Percentiles rank a stretch among this genome's conserved stretches.
These are phyloP conservation scores for Drosophila nr. perissopoda DNA, from an alignment of 2,888 invertebrate genomes.

Conservation along the genomic window DNA sequence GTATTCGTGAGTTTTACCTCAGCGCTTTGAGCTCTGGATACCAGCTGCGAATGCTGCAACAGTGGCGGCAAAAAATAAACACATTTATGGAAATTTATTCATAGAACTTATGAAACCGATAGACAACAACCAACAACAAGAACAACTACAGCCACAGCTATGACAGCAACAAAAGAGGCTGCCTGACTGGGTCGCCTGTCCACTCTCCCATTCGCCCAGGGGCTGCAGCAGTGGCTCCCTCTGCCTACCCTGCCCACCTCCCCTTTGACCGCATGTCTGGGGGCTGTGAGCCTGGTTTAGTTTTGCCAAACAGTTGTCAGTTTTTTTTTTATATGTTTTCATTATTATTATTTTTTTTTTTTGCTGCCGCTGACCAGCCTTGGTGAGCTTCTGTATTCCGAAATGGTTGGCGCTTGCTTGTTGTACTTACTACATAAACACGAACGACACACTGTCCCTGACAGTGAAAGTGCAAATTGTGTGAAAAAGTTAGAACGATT, in stretches of 20 bases:
- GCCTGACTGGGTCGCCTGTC: constrained; percentile 74
- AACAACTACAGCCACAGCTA: constrained; percentile 30
- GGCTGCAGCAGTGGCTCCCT: constrained; percentile 23
- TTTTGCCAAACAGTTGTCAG: constrained; percentile 72
- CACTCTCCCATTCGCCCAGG: constrained; percentile 49
- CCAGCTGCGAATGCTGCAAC: constrained; percentile 69
- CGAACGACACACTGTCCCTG: constrained; percentile 25
- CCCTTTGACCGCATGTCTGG: constrained; percentile 53
- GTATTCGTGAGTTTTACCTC: constrained; percentile 51
- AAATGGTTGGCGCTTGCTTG: constrained; percentile 54
- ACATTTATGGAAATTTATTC: constrained; percentile 84
- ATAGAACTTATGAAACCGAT: constrained; percentile 83
- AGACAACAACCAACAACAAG: constrained; percentile 65
- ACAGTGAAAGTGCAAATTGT: constrained; percentile 53
- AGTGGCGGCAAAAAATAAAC: constrained; percentile 72
- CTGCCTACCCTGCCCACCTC: neutral
- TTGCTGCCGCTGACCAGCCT: constrained; percentile 32
- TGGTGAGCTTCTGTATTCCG: constrained; percentile 51
- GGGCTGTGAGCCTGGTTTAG: constrained; percentile 78
- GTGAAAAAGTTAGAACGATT: neutral
- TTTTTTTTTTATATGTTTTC: constrained; percentile 31
- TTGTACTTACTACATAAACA: constrained; percentile 50
- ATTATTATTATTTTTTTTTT: constrained; percentile 16
- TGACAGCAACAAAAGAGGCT: constrained; percentile 69
- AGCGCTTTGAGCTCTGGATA: constrained; percentile 42